Percentiles rank a stretch among this genome's conserved stretches.
phyloP scores from a whole-genome alignment of 2,888 invertebrate species.

The Heliconius ismenius region DNA sequence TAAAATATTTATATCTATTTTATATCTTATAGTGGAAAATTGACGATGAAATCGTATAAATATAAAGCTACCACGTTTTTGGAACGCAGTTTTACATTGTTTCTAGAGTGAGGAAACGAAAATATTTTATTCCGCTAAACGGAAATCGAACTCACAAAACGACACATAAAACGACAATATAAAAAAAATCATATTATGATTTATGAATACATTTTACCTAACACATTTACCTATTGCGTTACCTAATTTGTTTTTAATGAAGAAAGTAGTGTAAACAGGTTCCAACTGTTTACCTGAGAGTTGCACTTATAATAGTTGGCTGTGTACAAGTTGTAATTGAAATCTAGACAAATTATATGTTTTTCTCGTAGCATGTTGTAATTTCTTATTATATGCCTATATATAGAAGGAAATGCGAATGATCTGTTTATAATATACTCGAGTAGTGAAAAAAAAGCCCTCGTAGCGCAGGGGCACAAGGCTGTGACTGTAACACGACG shows the following conservation, averaged over 20 bases:
- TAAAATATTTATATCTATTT: too few relatives aligned
- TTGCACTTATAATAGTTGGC: slow-evolving; percentile 18
- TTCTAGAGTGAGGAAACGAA: too few relatives aligned
- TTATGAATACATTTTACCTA: neutral
- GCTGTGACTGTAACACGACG: too few relatives aligned
- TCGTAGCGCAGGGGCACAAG: too few relatives aligned
- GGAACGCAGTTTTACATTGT: neutral
- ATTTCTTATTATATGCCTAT: neutral
- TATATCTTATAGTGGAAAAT: too few relatives aligned
- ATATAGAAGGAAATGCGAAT: neutral
- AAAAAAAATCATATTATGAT: neutral
- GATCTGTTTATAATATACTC: neutral
- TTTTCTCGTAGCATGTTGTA: neutral
- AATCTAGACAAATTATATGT: slow-evolving; percentile 22
- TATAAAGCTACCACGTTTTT: too few relatives aligned
- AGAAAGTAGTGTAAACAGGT: slow-evolving; percentile 32
- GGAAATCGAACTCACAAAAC: neutral
- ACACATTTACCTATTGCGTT: slow-evolving; percentile 27
- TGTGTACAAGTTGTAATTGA: slow-evolving; percentile 12
- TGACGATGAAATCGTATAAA: too few relatives aligned
- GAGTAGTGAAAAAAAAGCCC: too few relatives aligned
- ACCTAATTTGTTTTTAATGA: slow-evolving; percentile 35
- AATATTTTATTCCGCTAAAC: neutral
- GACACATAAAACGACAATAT: too few relatives aligned
- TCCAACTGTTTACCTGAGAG: neutral